phyloP scores from a whole-genome alignment of 2,888 invertebrate species.

The Rhagonycha lutea region DNA sequence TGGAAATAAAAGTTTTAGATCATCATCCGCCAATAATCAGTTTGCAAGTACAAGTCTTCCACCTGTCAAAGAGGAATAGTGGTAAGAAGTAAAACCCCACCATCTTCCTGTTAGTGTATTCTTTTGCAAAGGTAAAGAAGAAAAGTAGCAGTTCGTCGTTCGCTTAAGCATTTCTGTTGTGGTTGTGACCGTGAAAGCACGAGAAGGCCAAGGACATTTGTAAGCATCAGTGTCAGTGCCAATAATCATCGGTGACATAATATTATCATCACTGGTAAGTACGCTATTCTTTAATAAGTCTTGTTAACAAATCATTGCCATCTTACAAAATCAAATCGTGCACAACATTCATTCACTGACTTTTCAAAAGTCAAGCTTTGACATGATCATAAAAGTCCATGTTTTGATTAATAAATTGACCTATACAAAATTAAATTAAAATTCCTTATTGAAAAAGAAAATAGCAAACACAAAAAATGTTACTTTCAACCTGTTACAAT shows the following conservation, averaged over 20 bases:
- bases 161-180: conserved; percentile 55
- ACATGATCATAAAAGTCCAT: background rate
- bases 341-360: background rate
- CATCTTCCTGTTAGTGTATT: conserved; percentile 41
- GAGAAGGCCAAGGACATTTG: conserved; percentile 51
- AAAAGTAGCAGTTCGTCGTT: conserved; percentile 55
- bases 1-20: conserved; percentile 27
- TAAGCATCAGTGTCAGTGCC: conserved; percentile 49
- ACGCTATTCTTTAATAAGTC: background rate
- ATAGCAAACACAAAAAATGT: background rate
- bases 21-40: conserved; percentile 44
- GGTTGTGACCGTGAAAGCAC: conserved; percentile 55
- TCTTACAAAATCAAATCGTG: background rate
- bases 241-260: conserved; percentile 31
- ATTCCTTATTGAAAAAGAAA: background rate
- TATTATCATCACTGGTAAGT: background rate
- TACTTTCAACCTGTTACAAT: background rate
- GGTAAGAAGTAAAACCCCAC: conserved; percentile 45
- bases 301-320: background rate
- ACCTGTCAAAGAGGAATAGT: conserved; percentile 49
- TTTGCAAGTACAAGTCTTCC: conserved; percentile 44
- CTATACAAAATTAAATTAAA: background rate
- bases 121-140: conserved; percentile 45
- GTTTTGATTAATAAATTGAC: background rate
- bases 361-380: background rate